Evolutionary conservation across 2,888 invertebrate genomes (phyloP).

Genomic region (Podabrus alpinus): DNA sequence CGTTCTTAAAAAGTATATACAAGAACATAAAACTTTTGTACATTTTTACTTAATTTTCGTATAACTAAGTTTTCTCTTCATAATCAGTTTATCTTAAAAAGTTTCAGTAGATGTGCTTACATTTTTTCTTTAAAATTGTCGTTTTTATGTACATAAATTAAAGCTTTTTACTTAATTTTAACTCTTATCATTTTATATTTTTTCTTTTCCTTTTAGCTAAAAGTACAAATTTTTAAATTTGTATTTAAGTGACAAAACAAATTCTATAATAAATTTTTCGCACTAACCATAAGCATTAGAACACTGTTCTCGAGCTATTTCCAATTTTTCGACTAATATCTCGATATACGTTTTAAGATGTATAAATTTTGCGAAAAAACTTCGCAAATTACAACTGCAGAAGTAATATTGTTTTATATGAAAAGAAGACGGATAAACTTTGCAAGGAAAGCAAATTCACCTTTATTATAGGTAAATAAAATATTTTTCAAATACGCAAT

Average conservation of each 20-base stretch:
- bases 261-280: neutral
- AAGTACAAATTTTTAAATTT: neutral
- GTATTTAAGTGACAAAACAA: neutral
- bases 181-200: neutral
- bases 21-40: slow-evolving; percentile 46
- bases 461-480: neutral
- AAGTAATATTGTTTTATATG: neutral
- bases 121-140: slow-evolving; percentile 19
- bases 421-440: neutral
- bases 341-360: no score
- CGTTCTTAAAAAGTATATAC: slow-evolving; percentile 37
- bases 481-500: neutral
- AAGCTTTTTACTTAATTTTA: neutral
- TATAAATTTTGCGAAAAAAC: no score
- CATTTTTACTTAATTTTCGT: slow-evolving; percentile 50
- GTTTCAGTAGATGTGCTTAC: slow-evolving; percentile 34
- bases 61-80: slow-evolving; percentile 46
- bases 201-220: neutral
- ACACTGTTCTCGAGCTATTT: neutral
- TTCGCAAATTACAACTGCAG: no score
- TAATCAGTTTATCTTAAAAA: slow-evolving; percentile 47
- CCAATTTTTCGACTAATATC: neutral
- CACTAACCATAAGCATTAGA: neutral
- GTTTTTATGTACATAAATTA: slow-evolving; percentile 23
- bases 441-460: neutral